Percentiles rank a stretch among this genome's conserved stretches.
Evolutionary conservation across 2,113 vertebrate genomes (phyloP).

Genomic region (Todiramphus saurophagus): DNA sequence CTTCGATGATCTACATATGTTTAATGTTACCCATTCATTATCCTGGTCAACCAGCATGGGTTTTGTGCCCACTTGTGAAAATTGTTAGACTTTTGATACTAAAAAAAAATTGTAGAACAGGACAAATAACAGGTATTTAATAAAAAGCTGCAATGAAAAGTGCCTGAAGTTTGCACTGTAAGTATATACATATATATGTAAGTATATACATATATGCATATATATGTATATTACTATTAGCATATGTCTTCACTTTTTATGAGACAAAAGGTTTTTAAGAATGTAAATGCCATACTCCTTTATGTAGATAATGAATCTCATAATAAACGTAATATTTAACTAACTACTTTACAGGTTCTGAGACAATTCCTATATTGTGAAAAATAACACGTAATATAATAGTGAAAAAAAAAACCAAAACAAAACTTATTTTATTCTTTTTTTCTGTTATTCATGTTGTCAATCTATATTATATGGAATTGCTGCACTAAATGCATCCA

Average conservation of each 20-base stretch:
- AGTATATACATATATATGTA: background rate
- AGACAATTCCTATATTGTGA: background rate
- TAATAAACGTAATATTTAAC: background rate
- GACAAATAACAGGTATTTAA: background rate
- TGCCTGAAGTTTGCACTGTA: background rate
- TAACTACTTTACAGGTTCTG: background rate
- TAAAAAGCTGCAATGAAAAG: background rate
- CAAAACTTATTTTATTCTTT: background rate
- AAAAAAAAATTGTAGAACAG: background rate
- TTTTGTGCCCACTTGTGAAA: background rate
- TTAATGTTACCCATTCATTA: background rate
- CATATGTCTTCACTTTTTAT: background rate
- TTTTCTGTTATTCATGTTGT: background rate
- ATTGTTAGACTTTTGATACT: background rate
- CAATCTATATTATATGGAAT: background rate
- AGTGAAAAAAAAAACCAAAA: accelerated
- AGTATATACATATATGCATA: background rate
- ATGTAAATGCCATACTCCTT: background rate
- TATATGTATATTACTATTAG: background rate
- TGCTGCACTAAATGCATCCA: background rate
- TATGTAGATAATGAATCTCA: background rate
- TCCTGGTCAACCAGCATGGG: background rate
- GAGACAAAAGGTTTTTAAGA: background rate
- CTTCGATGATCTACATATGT: background rate
- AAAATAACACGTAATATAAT: background rate